A percentile compares a stretch with the other conserved stretches of the same genome.
These are phyloP conservation scores for Drosophila suzukii DNA, from an alignment of 1,140 invertebrate species.

Conservation along the genomic window DNA sequence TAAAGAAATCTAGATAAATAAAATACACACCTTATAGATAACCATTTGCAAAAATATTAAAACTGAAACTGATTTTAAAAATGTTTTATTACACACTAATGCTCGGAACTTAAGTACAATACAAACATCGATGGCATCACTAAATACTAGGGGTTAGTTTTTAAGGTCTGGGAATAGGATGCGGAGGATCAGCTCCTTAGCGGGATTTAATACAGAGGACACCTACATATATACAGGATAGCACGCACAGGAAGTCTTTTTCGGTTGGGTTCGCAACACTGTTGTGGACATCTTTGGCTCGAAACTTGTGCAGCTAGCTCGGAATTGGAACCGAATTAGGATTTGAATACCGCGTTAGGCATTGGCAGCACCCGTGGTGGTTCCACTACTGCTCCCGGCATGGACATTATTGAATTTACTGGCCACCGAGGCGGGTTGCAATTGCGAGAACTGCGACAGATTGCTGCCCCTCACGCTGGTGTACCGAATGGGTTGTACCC, in stretches of 20 bases:
- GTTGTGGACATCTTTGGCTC: constrained; percentile 75
- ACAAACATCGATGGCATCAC: constrained; percentile 69
- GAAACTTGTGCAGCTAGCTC: constrained; percentile 43
- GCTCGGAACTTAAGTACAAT: constrained; percentile 70
- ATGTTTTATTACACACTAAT: constrained; percentile 57
- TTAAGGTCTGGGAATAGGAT: constrained; percentile 9
- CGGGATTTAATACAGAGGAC: constrained; percentile 16
- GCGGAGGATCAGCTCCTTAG: constrained; percentile 13
- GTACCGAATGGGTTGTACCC: constrained; percentile 80
- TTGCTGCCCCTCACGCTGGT: constrained; percentile 82
- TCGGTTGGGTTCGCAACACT: constrained; percentile 43
- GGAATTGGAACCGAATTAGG: constrained; percentile 7
- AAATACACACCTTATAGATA: background rate
- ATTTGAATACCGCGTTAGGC: constrained; percentile 37
- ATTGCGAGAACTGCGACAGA: constrained; percentile 71
- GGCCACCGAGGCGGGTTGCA: constrained; percentile 62
- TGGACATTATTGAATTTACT: constrained; percentile 65
- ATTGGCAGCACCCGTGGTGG: constrained; percentile 46
- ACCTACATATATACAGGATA: constrained; percentile 53
- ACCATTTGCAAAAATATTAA: background rate
- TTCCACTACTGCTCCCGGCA: constrained; percentile 6
- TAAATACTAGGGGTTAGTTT: constrained; percentile 53
- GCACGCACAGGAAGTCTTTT: constrained; percentile 58
- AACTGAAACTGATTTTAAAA: constrained; percentile 25
- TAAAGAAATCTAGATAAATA: too few relatives aligned